Evolutionary conservation across 2,113 vertebrate genomes (phyloP).

Genomic region (Strigops habroptila): DNA sequence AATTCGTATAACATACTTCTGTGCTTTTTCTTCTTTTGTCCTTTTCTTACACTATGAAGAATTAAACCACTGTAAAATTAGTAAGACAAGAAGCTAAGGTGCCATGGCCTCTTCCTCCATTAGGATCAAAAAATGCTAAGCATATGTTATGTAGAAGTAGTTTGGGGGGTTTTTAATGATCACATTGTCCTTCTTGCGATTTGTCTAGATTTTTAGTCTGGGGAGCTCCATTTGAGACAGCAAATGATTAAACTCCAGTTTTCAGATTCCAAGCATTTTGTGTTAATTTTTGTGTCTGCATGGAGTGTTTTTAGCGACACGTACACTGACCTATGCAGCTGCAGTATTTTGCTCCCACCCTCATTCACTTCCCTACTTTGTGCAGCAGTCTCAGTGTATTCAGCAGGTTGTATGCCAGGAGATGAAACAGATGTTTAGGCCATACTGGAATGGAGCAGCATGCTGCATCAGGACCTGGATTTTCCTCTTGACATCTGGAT

Average conservation of each 20-base stretch:
- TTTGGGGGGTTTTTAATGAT: neutral
- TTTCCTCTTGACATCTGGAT: slow-evolving; percentile 96
- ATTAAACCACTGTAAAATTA: neutral
- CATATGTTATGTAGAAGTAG: rapidly evolving
- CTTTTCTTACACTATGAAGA: neutral
- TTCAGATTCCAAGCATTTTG: neutral
- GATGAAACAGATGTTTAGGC: slow-evolving; percentile 92
- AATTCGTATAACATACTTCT: neutral
- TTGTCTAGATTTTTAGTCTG: neutral
- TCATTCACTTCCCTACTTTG: slow-evolving; percentile 3
- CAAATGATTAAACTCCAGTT: neutral
- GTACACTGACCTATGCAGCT: neutral
- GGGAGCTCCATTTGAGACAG: neutral
- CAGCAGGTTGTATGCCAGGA: slow-evolving; percentile 85
- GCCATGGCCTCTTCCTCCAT: neutral
- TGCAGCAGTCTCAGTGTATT: neutral
- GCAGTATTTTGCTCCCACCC: neutral
- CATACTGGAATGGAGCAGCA: slow-evolving; percentile 89
- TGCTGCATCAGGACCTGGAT: slow-evolving; percentile 86
- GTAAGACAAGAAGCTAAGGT: neutral
- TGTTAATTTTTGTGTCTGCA: neutral
- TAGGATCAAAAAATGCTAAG: neutral
- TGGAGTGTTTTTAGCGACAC: neutral
- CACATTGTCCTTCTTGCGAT: neutral
- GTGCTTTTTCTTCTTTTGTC: neutral